These are phyloP conservation scores for Pseudotriccus pelzelni DNA, from an alignment of 2,797 vertebrate genomes.

Conservation along the genomic window DNA sequence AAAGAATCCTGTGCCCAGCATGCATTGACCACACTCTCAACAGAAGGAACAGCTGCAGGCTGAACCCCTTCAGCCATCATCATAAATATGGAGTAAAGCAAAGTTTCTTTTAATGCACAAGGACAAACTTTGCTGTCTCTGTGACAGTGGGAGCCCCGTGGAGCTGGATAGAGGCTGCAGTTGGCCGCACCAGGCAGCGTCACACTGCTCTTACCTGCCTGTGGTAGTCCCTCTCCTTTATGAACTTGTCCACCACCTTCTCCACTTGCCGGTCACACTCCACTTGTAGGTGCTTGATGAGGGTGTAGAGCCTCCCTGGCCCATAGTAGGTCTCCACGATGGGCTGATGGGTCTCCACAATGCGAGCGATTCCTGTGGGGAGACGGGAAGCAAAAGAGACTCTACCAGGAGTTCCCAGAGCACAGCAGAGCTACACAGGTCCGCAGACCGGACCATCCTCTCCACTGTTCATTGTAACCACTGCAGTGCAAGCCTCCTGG, in stretches of 20 bases:
- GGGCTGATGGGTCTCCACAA: conserved; percentile 96
- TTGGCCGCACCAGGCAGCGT: not conserved
- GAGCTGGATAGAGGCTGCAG: not conserved
- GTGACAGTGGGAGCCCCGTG: not conserved
- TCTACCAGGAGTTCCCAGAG: not conserved
- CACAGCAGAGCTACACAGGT: not conserved
- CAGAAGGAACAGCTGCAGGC: not conserved
- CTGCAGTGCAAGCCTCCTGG: not conserved
- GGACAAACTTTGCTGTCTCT: not conserved
- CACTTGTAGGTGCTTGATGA: conserved; percentile 92
- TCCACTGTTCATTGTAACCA: not conserved
- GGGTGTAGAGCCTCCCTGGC: conserved; percentile 89
- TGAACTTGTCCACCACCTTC: conserved; percentile 94
- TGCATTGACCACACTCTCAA: not conserved
- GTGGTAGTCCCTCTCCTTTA: conserved; percentile 91
- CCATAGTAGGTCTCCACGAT: conserved; percentile 98
- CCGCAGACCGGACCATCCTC: not conserved
- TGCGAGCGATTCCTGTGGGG: conserved; percentile 88
- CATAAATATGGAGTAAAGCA: not conserved
- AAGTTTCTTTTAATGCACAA: not conserved
- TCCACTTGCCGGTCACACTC: conserved; percentile 94
- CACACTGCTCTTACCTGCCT: conserved; percentile 82
- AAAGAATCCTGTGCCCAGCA: not conserved
- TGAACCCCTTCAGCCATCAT: not conserved
- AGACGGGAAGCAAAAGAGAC: not conserved